Base-by-base conservation (phyloP, 2,888 invertebrate species). In the Lasioglossum leucozonium region DNA sequence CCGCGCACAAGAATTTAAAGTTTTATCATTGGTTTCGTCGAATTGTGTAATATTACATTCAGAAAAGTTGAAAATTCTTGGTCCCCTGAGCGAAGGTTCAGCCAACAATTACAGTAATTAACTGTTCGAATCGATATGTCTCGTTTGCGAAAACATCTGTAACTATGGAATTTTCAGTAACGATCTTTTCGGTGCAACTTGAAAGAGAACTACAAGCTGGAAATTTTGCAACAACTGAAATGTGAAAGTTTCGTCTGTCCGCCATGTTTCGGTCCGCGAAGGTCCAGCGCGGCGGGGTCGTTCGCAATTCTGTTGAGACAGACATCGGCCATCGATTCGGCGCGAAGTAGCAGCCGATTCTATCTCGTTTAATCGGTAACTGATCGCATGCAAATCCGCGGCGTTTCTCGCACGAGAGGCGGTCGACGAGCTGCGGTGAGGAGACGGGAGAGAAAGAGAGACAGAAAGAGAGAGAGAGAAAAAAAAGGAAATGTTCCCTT, bases 321-420 rank as follows among this genome's bases (percentile, higher is more conserved):
- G 77, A 55, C 74, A 22, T 42, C 55, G 71, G 71, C 77, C 76
- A 85, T 88, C 88, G 86, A 90, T 86, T 88, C 88, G 72, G 76
- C 74, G 77, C 82, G 85, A 72, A 80, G 71, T 76, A 79, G 79
- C 79, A 73, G 82, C 69, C 90, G 92, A 92, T 90, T 91, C 88
- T 91, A 92, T 93, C 92, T 81, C 79, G 88, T 84, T 93, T 92
- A 93, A 93, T 93, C 93, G 93, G 91, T 92, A 92, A 92, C 91
- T 91, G 92, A 93, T 93, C 93, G 92, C 90, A 92, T 93, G 93
- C 92, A 93, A 93, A 93, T 93, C 87, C 87, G 67, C 78, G 72
- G 79, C 74, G 86, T 77, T 80, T 84, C 81, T 76, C 67, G 86
- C 80, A 37, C 79, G 82, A 80, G 79, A 77, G 69, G 13, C 62